Evolutionary conservation across 2,797 vertebrate species (phyloP).

Genomic region (Anolis apletophallus): DNA sequence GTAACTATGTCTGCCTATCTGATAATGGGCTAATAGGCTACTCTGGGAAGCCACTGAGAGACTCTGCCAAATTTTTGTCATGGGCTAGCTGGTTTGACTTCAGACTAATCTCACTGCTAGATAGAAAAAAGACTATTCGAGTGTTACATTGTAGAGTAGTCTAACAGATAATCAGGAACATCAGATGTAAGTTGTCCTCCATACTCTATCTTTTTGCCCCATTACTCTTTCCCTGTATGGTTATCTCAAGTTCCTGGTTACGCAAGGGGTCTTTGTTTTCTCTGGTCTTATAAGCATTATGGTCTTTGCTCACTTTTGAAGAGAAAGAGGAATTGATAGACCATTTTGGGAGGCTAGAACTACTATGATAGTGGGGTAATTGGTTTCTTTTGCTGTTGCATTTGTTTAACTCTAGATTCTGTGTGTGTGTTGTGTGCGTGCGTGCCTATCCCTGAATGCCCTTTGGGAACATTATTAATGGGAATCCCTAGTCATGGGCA

Average conservation of each 20-base stretch:
- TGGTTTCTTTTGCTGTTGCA: background rate
- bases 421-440: no score
- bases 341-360: background rate
- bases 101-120: background rate
- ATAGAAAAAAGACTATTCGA: background rate
- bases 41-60: background rate
- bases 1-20: background rate
- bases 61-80: background rate
- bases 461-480: background rate
- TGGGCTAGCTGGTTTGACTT: background rate
- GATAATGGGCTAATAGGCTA: background rate
- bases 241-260: background rate
- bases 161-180: background rate
- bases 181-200: background rate
- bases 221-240: background rate
- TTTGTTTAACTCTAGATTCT: background rate
- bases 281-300: no score
- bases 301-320: background rate
- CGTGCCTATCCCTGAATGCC: background rate
- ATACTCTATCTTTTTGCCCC: background rate
- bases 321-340: background rate
- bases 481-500: background rate
- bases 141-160: background rate
- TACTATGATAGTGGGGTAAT: background rate
- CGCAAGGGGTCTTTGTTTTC: background rate